These are phyloP conservation scores for Morpho helenor DNA, from an alignment of 2,888 invertebrate species.

Conservation along the genomic window DNA sequence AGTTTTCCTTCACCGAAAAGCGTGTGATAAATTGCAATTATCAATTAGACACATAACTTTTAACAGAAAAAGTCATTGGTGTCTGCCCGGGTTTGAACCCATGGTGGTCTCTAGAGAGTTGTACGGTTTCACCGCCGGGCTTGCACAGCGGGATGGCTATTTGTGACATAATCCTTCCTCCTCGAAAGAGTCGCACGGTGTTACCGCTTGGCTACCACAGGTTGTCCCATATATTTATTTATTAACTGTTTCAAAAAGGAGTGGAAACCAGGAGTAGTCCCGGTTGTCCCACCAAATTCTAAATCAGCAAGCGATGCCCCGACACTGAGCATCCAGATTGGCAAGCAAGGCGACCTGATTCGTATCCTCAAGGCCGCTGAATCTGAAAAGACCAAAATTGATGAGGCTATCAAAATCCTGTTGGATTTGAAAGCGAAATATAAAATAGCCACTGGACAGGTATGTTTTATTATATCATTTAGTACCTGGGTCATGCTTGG, in stretches of 20 bases:
- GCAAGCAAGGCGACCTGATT: constrained; percentile 82
- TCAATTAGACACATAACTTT: no score
- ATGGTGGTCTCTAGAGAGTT: no score
- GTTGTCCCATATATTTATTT: neutral
- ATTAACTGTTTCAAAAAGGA: constrained; percentile 22
- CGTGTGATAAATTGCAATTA: no score
- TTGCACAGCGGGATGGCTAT: no score
- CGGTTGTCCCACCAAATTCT: constrained; percentile 4
- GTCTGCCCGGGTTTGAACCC: no score
- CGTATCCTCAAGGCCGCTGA: constrained; percentile 84
- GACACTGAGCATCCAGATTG: constrained; percentile 59
- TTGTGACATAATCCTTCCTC: no score
- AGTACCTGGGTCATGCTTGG: no score
- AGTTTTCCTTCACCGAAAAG: no score
- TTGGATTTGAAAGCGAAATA: constrained; percentile 86
- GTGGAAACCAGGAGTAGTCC: constrained; percentile 27
- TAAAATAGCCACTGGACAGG: constrained; percentile 74
- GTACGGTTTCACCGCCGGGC: no score
- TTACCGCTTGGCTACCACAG: neutral
- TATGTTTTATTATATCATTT: constrained; percentile 17
- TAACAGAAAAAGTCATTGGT: no score
- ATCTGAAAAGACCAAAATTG: constrained; percentile 57
- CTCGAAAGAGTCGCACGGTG: no score
- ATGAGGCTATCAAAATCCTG: constrained; percentile 74
- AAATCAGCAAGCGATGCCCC: constrained; percentile 1